Conservation (phyloP, 37 sponge, comb jelly and placozoan species). For the Oopsacas minuta region DNA sequence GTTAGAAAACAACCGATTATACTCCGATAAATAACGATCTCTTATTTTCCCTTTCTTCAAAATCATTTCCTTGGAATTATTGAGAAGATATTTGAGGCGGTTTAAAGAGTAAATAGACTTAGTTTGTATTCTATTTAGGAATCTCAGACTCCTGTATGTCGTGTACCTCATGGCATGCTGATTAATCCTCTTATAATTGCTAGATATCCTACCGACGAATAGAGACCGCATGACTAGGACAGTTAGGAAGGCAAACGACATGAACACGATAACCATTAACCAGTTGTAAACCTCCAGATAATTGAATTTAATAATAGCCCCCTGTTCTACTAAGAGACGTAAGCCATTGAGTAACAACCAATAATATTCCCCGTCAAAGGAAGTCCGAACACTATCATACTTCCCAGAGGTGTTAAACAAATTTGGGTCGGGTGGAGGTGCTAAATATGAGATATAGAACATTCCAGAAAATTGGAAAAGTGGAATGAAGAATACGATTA, state of each 20-base stretch:
- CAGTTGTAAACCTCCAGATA: constrained; percentile 2
- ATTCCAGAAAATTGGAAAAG: neutral
- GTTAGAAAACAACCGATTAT: neutral
- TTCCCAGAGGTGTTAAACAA: neutral
- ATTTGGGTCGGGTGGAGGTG: neutral
- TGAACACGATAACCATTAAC: neutral
- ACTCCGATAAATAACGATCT: neutral
- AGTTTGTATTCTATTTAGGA: neutral
- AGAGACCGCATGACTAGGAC: neutral
- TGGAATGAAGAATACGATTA: neutral
- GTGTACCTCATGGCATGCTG: neutral
- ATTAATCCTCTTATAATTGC: constrained; percentile 3
- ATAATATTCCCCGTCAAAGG: neutral
- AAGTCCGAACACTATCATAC: neutral
- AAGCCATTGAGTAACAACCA: neutral
- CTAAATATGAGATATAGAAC: neutral
- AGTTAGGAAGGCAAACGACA: neutral
- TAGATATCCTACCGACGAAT: neutral
- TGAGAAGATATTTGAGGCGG: neutral
- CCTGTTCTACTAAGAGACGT: neutral
- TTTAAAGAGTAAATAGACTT: neutral
- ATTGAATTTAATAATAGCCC: neutral
- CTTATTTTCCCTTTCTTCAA: neutral
- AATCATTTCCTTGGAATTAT: neutral
- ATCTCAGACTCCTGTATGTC: neutral